phyloP scores from a whole-genome alignment of 2,888 invertebrate genomes.

The Timandra comae region DNA sequence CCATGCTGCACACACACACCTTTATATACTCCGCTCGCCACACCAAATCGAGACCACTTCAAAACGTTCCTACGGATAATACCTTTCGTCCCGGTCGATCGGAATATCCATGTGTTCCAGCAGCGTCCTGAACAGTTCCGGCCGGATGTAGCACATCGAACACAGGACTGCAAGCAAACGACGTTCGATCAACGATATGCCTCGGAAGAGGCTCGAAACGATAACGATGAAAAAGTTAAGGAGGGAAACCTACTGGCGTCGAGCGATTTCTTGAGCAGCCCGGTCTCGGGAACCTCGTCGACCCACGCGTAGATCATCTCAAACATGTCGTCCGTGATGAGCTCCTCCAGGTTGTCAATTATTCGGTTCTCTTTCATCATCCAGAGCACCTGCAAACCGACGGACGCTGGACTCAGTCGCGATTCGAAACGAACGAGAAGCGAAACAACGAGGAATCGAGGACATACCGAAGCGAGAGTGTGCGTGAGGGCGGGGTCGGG shows the following conservation, averaged over 20 bases:
- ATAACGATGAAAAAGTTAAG: neutral
- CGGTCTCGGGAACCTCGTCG: constrained; percentile 80
- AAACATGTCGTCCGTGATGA: constrained; percentile 86
- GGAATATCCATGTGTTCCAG: constrained; percentile 83
- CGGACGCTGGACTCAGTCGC: neutral
- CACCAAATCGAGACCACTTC: neutral
- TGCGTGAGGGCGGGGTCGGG: constrained; percentile 77
- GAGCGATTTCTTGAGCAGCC: constrained; percentile 88
- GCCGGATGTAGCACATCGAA: constrained; percentile 89
- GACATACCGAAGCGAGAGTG: constrained; percentile 84
- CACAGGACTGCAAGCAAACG: constrained; percentile 79
- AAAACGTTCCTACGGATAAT: neutral
- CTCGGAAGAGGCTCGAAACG: neutral
- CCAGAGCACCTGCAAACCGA: constrained; percentile 53
- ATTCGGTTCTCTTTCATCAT: constrained; percentile 79
- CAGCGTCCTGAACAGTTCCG: constrained; percentile 84
- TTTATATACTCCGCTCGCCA: neutral
- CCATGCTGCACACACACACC: constrained; percentile 42
- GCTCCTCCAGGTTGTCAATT: constrained; percentile 78
- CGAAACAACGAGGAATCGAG: neutral
- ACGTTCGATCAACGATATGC: neutral
- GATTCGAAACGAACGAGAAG: neutral
- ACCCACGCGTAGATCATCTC: constrained; percentile 88
- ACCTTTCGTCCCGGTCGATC: constrained; percentile 61
- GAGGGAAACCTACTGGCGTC: constrained; percentile 80